Base-by-base conservation (phyloP, 2,888 invertebrate genomes). In the Bunonema sp. region DNA sequence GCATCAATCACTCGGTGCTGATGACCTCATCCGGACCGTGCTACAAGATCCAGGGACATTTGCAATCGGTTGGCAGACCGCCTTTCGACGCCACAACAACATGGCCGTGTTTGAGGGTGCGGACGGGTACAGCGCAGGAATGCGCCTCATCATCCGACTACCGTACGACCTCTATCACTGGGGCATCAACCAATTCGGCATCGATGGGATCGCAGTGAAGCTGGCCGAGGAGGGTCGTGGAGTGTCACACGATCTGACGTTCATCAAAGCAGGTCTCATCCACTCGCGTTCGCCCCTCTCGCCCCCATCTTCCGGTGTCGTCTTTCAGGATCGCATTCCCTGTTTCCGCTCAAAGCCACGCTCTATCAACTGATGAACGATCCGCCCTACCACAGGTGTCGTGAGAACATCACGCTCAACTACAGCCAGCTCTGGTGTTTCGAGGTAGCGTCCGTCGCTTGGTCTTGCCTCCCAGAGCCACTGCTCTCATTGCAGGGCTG, bases 331-430 rank as follows among this genome's bases (percentile, higher is more conserved):
- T 55, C 57, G 1, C 59, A 64, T 42, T 61, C 63, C n/a, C 48
- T 65, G 2, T 47, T 65, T 38, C 59, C 61, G 1, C 42, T 65
- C 12, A 48, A 52, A 2, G 65, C 62, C 5, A 61, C 57, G 1
- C 42, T 51, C 18, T 63, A 60, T 45, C 61, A 61, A 21, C 63
- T 63, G 37, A 59, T 58, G 49, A 52, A 63, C 38, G 59, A 60
- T 44, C 62, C 62, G 5, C 61, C 61, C 24, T 53, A 50, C 32
- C 47, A 48, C 7, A 30, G 34, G 18, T n/a, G n/a, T n/a, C n/a
- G n/a, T n/a, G n/a, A n/a, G n/a, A n/a, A n/a, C n/a, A n/a, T n/a
- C n/a, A n/a, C n/a, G n/a, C n/a, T n/a, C n/a, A n/a, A n/a, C 33
- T 63, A 61, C 43, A 57, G 57, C 31, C 41, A 54, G 20, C 54